Evolutionary conservation across 2,797 vertebrate genomes (phyloP).

Genomic region (Anomalospiza imberbis): DNA sequence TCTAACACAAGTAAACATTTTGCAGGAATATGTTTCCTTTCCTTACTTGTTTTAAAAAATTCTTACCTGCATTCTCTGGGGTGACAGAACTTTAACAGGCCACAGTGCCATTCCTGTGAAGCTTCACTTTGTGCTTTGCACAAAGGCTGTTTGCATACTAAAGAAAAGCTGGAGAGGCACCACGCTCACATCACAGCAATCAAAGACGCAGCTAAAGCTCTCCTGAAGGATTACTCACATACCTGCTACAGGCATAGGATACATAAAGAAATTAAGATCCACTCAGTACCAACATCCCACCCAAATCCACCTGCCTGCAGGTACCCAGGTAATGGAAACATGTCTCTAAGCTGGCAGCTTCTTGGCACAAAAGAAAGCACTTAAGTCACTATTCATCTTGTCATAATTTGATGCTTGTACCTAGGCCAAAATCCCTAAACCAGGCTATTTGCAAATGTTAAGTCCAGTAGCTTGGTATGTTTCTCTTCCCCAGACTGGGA

Average conservation of each 20-base stretch:
- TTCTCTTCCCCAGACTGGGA: neutral
- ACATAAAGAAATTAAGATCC: neutral
- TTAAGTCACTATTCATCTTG: neutral
- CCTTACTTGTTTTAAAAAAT: neutral
- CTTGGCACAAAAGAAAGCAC: neutral
- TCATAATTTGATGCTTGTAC: neutral
- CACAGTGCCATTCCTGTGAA: neutral
- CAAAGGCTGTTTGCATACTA: neutral
- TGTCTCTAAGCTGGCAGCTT: neutral
- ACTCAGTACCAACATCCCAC: neutral
- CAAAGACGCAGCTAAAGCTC: neutral
- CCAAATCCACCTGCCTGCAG: neutral
- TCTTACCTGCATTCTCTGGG: neutral
- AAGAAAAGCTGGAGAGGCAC: neutral
- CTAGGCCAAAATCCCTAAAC: neutral
- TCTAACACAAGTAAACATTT: neutral
- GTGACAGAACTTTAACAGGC: neutral
- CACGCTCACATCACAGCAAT: neutral
- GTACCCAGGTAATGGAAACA: neutral
- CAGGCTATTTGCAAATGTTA: neutral
- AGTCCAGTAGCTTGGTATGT: neutral
- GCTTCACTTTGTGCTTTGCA: neutral
- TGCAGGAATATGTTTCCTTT: neutral
- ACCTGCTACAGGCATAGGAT: neutral
- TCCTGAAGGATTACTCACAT: neutral